Evolutionary conservation across 1,140 invertebrate species (phyloP), one percentile per base, ranked within the genome.

Genomic region (Zaprionus ornatus): DNA sequence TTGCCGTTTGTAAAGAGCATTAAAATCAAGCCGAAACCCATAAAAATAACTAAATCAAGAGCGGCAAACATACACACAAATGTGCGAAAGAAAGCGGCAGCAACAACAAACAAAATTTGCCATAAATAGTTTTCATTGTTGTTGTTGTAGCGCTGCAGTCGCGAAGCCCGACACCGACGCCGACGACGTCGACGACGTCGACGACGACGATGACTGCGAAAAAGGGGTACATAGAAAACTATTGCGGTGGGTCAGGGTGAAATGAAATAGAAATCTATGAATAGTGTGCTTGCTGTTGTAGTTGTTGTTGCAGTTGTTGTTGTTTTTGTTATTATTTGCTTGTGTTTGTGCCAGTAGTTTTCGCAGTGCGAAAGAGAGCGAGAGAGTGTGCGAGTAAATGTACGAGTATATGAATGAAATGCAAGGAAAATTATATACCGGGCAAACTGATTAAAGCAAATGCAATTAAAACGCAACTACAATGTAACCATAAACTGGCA

Each of bases 231-330:
- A 57, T 68, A 88, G 59, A 88, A 88, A 88, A 88, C 81, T 88
- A 90, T 88, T 88, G 85, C 82, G 85, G 85, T 90, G 85, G 85
- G 85, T 88, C 85, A 88, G 81, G 85, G 85, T 88, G 79, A 88
- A 87, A 88, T 78, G 77, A 88, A 88, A 88, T 90, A 88, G 84
- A 88, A 88, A 88, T 88, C 85, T 88, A 88, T 88, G 86, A 88
- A 88, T 88, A 90, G 85, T 85, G 40, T 40, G 25, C 1, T 6
- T 68, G 65, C 13, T 37, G 13, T 15, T 37, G 35, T 37, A 13
- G 35, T 15, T 37, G 35, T 37, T 37, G 13, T 13, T 13, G 35
- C 13, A 13, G 35, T 50, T 66, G 61, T 73, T 66, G 72, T 42
- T 62, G 55, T 59, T 67, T 56, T 67, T 67, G 63, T 15, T 12